These are phyloP conservation scores for Macrosoma leucophasiata DNA, from an alignment of 2,888 invertebrate genomes.

Conservation along the genomic window DNA sequence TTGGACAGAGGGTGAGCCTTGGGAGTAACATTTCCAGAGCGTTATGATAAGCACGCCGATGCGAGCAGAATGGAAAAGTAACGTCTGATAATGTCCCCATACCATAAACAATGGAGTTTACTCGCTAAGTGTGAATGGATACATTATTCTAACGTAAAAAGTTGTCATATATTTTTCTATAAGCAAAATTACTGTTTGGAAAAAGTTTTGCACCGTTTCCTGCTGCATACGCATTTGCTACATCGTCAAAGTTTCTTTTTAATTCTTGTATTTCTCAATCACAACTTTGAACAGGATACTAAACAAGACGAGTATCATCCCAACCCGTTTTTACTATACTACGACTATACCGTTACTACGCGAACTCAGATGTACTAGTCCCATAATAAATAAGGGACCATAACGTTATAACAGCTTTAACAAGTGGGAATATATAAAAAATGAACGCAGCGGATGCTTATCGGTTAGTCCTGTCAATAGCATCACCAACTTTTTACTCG, in stretches of 20 bases:
- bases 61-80: constrained; percentile 23
- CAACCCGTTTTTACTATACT: background rate
- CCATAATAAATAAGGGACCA: background rate
- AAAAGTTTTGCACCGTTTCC: too few relatives aligned
- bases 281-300: background rate
- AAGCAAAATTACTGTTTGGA: too few relatives aligned
- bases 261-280: background rate
- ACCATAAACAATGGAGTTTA: constrained; percentile 30
- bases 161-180: background rate
- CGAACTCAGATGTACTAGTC: background rate
- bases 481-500: constrained; percentile 22
- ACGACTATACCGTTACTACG: background rate
- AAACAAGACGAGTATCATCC: background rate
- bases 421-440: background rate
- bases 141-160: background rate
- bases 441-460: background rate
- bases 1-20: constrained; percentile 31
- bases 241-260: background rate
- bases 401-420: background rate
- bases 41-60: constrained; percentile 37
- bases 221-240: too few relatives aligned
- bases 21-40: constrained; percentile 36
- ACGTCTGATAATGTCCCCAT: constrained; percentile 19
- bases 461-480: constrained; percentile 16
- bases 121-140: constrained; percentile 15